A percentile compares a stretch with the other conserved stretches of the same genome.
Conservation (phyloP, 2,888 invertebrate species). For the Himalopsyche tibetana region DNA sequence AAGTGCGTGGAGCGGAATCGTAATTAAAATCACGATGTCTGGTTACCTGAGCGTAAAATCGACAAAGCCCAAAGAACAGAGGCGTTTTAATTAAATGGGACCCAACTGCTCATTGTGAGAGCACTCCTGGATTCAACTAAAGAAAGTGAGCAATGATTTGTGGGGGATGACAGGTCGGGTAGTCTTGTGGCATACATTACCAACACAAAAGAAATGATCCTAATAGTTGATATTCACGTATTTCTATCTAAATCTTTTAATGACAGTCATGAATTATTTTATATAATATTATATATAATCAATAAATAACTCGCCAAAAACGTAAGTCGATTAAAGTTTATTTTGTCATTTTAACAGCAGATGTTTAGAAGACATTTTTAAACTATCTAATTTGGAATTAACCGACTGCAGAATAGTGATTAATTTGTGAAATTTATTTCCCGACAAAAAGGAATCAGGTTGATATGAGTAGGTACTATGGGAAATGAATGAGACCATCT, state of each 20-base stretch:
- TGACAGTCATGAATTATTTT: too few species aligned
- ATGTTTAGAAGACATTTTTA: too few species aligned
- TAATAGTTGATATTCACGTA: too few species aligned
- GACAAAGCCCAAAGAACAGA: conserved; percentile 19
- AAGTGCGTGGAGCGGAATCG: background rate
- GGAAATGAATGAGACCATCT: background rate
- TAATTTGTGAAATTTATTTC: too few species aligned
- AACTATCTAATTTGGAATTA: too few species aligned
- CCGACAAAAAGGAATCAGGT: background rate
- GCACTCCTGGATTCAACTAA: background rate
- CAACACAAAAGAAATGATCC: background rate
- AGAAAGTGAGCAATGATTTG: background rate
- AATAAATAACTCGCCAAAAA: too few species aligned
- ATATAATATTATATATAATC: too few species aligned
- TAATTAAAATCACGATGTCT: conserved; percentile 1
- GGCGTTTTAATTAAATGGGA: conserved; percentile 51
- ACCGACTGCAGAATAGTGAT: too few species aligned
- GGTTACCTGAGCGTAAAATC: conserved; percentile 33
- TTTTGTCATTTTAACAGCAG: too few species aligned
- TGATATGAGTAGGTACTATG: background rate
- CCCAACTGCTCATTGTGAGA: conserved; percentile 1
- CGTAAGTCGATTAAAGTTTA: too few species aligned
- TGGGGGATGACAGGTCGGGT: background rate
- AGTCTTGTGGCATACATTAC: background rate
- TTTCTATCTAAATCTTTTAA: too few species aligned